phyloP scores from a whole-genome alignment of 2,797 vertebrate genomes.

The Dermochelys coriacea region DNA sequence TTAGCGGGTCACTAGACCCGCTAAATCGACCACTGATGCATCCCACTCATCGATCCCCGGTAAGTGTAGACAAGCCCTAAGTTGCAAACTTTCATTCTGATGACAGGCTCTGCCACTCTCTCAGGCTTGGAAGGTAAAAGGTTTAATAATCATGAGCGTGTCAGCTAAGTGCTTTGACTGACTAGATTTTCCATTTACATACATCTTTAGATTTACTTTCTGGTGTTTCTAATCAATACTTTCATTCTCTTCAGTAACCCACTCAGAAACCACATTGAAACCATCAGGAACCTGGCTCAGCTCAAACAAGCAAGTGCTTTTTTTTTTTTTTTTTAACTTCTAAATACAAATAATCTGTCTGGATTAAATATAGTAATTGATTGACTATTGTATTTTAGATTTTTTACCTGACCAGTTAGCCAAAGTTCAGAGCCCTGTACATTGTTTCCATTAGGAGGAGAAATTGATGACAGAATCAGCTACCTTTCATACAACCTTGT shows the following conservation, averaged over 20 bases:
- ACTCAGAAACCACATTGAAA: background rate
- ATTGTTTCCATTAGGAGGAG: background rate
- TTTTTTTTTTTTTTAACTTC: background rate
- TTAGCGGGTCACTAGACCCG: no score
- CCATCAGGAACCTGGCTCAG: background rate
- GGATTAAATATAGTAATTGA: background rate
- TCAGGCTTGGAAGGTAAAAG: background rate
- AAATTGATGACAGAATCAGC: background rate
- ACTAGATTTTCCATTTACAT: background rate
- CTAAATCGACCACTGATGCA: no score
- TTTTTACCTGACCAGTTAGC: background rate
- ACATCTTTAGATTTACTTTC: background rate
- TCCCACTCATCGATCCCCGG: no score
- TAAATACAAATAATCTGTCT: background rate
- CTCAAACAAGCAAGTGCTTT: background rate
- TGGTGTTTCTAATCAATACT: background rate
- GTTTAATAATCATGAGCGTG: background rate
- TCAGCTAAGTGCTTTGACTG: background rate
- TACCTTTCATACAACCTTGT: background rate
- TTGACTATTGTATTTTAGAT: background rate
- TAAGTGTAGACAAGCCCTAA: no score
- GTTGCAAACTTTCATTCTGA: background rate
- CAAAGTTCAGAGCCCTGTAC: background rate
- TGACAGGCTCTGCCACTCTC: background rate
- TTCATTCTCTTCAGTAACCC: background rate